phyloP scores from a whole-genome alignment of 2,797 vertebrate species.

The Gymnodraco acuticeps region DNA sequence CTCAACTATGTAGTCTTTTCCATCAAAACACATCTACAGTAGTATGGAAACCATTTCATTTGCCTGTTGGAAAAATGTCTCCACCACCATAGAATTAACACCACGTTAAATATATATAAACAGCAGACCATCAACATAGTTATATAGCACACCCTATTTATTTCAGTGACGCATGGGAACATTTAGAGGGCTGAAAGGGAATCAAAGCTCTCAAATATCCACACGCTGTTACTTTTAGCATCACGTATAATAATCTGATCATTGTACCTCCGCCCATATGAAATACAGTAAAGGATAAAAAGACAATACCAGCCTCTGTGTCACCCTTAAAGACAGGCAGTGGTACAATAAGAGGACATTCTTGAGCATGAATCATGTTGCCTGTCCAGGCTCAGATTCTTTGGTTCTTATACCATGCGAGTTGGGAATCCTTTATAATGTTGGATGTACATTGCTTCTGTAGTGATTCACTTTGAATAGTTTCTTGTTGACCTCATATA shows the following conservation, averaged over 20 bases:
- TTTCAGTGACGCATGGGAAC: neutral
- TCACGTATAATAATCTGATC: conserved; percentile 21
- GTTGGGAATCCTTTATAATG: neutral
- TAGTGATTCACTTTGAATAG: neutral
- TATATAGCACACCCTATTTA: neutral
- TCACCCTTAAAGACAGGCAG: neutral
- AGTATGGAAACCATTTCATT: conserved; percentile 23
- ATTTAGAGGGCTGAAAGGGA: neutral
- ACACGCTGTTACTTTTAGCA: neutral
- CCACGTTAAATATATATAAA: conserved; percentile 1
- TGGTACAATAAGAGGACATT: conserved; percentile 28
- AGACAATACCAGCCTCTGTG: conserved; percentile 22
- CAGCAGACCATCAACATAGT: too few relatives aligned
- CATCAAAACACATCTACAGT: conserved; percentile 23
- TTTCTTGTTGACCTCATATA: neutral
- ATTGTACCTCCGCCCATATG: conserved; percentile 7
- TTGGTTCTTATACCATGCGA: neutral
- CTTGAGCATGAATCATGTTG: conserved; percentile 4
- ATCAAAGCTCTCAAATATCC: conserved; percentile 6
- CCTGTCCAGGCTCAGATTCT: neutral
- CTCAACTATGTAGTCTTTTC: conserved; percentile 18
- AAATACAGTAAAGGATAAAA: conserved; percentile 10
- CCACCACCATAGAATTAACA: neutral
- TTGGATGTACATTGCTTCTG: conserved; percentile 1
- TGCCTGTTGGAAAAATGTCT: conserved; percentile 11